Percentiles rank a stretch among this genome's conserved stretches.
These are phyloP conservation scores for Melinaea menophilus DNA, from an alignment of 2,888 invertebrate species.

Conservation along the genomic window DNA sequence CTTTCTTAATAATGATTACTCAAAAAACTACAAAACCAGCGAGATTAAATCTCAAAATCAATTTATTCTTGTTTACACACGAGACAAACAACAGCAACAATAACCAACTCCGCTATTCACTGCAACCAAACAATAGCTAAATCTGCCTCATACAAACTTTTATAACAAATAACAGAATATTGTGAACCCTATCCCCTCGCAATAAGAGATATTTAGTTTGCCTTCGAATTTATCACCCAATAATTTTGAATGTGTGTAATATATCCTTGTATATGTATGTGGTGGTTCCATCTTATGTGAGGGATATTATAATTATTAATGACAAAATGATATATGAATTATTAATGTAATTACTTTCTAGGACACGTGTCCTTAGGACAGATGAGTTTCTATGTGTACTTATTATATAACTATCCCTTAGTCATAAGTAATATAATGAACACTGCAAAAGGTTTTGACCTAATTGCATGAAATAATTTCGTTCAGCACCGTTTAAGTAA, in stretches of 20 bases:
- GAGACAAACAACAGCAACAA: constrained; percentile 20
- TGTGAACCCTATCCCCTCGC: constrained; percentile 8
- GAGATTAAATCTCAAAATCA: constrained; percentile 24
- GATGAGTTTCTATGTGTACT: too few species aligned
- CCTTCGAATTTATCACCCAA: constrained; percentile 42
- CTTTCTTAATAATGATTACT: too few species aligned
- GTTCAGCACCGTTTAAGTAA: too few species aligned
- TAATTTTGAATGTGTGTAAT: constrained; percentile 35
- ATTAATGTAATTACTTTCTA: neutral
- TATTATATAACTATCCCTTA: too few species aligned
- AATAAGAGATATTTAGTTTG: constrained; percentile 35
- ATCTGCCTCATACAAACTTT: constrained; percentile 38
- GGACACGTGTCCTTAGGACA: too few species aligned
- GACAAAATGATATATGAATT: constrained; percentile 1
- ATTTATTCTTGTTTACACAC: constrained; percentile 22
- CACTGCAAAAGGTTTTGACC: too few species aligned
- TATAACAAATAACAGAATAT: constrained; percentile 38
- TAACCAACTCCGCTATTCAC: constrained; percentile 26
- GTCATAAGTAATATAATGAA: too few species aligned
- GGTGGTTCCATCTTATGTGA: neutral
- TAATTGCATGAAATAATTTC: too few species aligned
- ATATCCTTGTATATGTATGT: constrained; percentile 15
- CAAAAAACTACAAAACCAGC: neutral
- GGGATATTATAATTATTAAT: neutral
- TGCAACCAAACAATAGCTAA: constrained; percentile 40